These are phyloP conservation scores for Acrobasis suavella DNA, from an alignment of 2,888 invertebrate genomes.

Conservation along the genomic window DNA sequence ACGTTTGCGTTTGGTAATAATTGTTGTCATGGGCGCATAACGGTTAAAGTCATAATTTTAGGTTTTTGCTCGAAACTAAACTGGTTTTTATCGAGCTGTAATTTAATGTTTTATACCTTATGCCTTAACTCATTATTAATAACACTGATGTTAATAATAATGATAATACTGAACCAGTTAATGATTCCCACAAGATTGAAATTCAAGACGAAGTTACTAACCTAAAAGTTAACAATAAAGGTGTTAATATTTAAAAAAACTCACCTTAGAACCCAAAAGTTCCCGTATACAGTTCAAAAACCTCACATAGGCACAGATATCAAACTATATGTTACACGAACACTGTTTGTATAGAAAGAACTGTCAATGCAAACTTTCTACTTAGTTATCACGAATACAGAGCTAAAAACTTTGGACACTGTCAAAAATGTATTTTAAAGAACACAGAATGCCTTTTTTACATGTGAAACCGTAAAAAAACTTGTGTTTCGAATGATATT, in stretches of 20 bases:
- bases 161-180: background rate
- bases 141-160: background rate
- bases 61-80: background rate
- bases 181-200: background rate
- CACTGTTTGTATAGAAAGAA: constrained; percentile 47
- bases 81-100: background rate
- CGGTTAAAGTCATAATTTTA: constrained; percentile 14
- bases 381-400: constrained; percentile 34
- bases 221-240: constrained; percentile 21
- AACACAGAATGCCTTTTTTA: constrained; percentile 41
- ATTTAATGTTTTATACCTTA: constrained; percentile 1
- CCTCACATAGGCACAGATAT: constrained; percentile 56
- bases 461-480: constrained; percentile 46
- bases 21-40: constrained; percentile 10
- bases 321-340: constrained; percentile 43
- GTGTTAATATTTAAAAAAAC: constrained; percentile 33
- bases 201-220: background rate
- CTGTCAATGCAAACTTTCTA: constrained; percentile 62
- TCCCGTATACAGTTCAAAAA: constrained; percentile 53
- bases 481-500: constrained; percentile 44
- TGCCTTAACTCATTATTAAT: background rate
- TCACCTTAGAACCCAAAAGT: constrained; percentile 50
- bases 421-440: constrained; percentile 25
- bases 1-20: constrained; percentile 10
- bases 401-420: constrained; percentile 25